Conservation (phyloP, 2,888 invertebrate species). For the Oscheius sp. region DNA sequence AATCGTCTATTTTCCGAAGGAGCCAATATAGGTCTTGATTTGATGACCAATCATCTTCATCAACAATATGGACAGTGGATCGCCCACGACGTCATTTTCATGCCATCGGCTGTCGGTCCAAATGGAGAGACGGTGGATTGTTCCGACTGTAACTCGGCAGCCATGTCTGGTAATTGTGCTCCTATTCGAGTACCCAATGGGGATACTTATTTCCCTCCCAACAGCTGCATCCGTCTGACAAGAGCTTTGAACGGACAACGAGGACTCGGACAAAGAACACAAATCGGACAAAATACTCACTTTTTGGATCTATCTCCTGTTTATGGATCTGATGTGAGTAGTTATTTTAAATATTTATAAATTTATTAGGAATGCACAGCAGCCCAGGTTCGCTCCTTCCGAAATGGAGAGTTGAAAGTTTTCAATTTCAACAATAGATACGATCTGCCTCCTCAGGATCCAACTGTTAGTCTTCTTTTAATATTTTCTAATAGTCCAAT, state of each 20-base stretch:
- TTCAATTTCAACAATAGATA: slow-evolving; percentile 29
- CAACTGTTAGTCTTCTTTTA: slow-evolving; percentile 33
- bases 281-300: slow-evolving; percentile 78
- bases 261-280: slow-evolving; percentile 74
- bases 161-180: slow-evolving; percentile 83
- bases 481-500: no score
- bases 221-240: slow-evolving; percentile 87
- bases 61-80: slow-evolving; percentile 93
- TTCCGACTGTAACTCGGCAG: slow-evolving; percentile 82
- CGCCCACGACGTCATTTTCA: slow-evolving; percentile 91
- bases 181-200: slow-evolving; percentile 80
- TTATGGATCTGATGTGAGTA: slow-evolving; percentile 84
- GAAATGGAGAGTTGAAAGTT: slow-evolving; percentile 40
- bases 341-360: not conserved
- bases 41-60: slow-evolving; percentile 70
- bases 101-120: slow-evolving; percentile 70
- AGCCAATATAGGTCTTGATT: slow-evolving; percentile 31
- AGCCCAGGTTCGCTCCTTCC: slow-evolving; percentile 80
- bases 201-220: slow-evolving; percentile 41
- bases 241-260: slow-evolving; percentile 90
- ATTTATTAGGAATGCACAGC: slow-evolving; percentile 77
- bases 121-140: slow-evolving; percentile 56
- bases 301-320: slow-evolving; percentile 81
- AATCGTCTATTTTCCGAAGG: slow-evolving; percentile 41
- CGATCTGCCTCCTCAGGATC: slow-evolving; percentile 44